Evolutionary conservation across 53 echinoderm and acorn worm species (phyloP).

Genomic region (Luidia sarsii): DNA sequence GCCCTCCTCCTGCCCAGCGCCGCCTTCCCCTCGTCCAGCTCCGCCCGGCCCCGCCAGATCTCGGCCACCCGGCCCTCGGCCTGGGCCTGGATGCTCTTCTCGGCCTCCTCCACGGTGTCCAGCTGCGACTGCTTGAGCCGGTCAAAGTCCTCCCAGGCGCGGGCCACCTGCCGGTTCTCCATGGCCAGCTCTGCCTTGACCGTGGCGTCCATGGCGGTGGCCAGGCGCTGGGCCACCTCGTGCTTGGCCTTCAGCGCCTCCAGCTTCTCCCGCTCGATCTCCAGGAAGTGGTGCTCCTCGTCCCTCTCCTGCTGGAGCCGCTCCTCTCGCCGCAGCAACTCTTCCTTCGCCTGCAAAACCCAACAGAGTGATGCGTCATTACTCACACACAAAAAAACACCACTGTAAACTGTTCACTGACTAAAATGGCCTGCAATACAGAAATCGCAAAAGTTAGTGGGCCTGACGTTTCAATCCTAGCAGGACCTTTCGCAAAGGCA

Average conservation of each 20-base stretch:
- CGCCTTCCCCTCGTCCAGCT: constrained; percentile 64
- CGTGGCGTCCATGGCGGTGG: constrained; percentile 77
- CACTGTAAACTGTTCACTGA: too few relatives aligned
- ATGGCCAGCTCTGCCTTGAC: constrained; percentile 55
- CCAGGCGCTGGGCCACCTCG: constrained; percentile 66
- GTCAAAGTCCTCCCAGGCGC: constrained; percentile 82
- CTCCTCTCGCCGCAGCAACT: constrained; percentile 63
- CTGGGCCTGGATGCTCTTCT: constrained; percentile 81
- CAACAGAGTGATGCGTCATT: constrained; percentile 3
- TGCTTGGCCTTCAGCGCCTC: constrained; percentile 88
- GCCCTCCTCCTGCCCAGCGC: constrained; percentile 55
- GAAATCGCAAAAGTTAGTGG: too few relatives aligned
- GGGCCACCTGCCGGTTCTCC: constrained; percentile 80
- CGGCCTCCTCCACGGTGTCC: constrained; percentile 81
- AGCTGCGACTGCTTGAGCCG: constrained; percentile 76
- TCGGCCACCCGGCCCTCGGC: constrained; percentile 77
- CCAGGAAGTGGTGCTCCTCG: constrained; percentile 80
- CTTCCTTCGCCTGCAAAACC: constrained; percentile 66
- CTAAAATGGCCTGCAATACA: too few relatives aligned
- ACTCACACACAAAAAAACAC: too few relatives aligned
- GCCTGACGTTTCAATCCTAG: too few relatives aligned
- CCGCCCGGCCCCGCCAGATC: constrained; percentile 75
- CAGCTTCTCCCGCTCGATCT: constrained; percentile 84
- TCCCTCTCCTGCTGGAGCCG: constrained; percentile 79
- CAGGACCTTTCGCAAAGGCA: too few relatives aligned